Evolutionary conservation across 1,140 invertebrate species (phyloP).

Genomic region (Drosophila hydei): DNA sequence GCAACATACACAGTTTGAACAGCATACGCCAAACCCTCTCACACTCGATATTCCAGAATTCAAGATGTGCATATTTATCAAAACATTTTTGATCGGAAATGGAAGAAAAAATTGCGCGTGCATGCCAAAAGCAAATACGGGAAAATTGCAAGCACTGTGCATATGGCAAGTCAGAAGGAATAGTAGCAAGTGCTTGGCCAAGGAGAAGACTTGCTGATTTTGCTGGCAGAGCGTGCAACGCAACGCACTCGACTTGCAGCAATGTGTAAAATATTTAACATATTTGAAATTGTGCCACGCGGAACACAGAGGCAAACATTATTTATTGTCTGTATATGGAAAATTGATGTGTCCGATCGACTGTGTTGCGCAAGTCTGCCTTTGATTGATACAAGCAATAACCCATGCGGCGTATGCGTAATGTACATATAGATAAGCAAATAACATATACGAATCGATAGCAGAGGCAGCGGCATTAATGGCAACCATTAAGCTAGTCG

Average conservation of each 20-base stretch:
- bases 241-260: conserved; percentile 46
- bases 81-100: conserved; percentile 75
- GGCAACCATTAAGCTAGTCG: conserved; percentile 77
- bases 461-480: conserved; percentile 62
- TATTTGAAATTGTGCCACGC: conserved; percentile 66
- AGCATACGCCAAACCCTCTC: not conserved
- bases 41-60: conserved; percentile 61
- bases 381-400: conserved; percentile 68
- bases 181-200: conserved; percentile 12
- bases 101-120: conserved; percentile 66
- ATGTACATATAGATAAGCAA: conserved; percentile 39
- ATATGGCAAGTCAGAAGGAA: conserved; percentile 20
- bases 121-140: conserved; percentile 69
- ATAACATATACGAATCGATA: conserved; percentile 22
- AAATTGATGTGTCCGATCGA: conserved; percentile 33
- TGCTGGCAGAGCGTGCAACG: conserved; percentile 12
- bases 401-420: conserved; percentile 65
- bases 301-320: conserved; percentile 65
- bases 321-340: conserved; percentile 65
- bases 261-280: conserved; percentile 66
- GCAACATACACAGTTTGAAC: conserved; percentile 23
- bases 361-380: conserved; percentile 24
- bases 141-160: conserved; percentile 51
- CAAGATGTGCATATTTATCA: conserved; percentile 79
- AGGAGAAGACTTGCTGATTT: conserved; percentile 18